These are phyloP conservation scores for Furnarius figulus DNA, from an alignment of 2,113 vertebrate species.

Conservation along the genomic window DNA sequence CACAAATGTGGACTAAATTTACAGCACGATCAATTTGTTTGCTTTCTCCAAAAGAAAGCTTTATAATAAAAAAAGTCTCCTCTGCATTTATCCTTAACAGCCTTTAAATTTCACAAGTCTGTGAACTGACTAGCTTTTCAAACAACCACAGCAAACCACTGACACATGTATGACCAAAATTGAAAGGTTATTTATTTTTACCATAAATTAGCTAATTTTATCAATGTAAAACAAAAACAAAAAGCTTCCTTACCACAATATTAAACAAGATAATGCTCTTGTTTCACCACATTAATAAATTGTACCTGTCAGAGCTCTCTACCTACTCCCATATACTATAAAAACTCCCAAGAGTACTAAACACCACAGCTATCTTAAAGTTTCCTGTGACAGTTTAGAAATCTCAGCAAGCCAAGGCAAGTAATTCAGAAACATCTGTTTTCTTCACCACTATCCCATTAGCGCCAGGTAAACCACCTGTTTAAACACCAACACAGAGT, in stretches of 20 bases:
- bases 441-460: not conserved
- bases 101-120: not conserved
- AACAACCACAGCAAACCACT: not conserved
- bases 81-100: not conserved
- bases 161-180: not conserved
- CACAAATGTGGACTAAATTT: not conserved
- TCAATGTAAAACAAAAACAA: not conserved
- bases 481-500: not conserved
- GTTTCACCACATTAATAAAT: not conserved
- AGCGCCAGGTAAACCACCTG: conserved; percentile 1
- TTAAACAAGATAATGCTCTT: not conserved
- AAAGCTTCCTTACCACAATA: not conserved
- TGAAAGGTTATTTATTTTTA: not conserved
- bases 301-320: not conserved
- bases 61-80: not conserved
- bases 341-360: not conserved
- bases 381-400: not conserved
- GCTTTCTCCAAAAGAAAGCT: not conserved
- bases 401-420: conserved; percentile 14
- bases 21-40: not conserved
- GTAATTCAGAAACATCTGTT: not conserved
- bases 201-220: not conserved
- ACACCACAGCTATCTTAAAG: not conserved
- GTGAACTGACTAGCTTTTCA: not conserved
- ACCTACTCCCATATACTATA: not conserved